Conservation (phyloP, 1,140 invertebrate genomes). For the Ephestia elutella region DNA sequence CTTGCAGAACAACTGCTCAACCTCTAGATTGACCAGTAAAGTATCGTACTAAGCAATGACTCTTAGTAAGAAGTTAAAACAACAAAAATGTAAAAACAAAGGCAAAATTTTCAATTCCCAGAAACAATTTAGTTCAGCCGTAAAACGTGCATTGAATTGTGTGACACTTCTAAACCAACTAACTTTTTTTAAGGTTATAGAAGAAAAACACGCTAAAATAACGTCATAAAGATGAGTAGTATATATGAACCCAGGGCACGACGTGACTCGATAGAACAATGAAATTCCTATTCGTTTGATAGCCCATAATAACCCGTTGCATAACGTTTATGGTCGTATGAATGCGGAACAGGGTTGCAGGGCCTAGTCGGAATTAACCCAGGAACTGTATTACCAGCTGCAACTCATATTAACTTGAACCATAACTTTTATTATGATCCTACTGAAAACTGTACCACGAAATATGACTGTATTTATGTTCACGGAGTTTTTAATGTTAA, state of each 20-base stretch:
- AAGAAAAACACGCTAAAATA: no score
- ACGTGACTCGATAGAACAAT: not conserved
- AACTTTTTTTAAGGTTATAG: no score
- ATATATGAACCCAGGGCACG: not conserved
- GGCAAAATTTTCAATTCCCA: no score
- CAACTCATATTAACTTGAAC: not conserved
- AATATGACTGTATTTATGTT: not conserved
- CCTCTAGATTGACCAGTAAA: no score
- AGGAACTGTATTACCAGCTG: not conserved
- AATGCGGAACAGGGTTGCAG: not conserved
- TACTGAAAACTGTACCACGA: not conserved
- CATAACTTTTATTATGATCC: conserved; percentile 1
- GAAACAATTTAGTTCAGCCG: no score
- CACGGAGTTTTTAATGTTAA: not conserved
- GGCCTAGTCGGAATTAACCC: not conserved
- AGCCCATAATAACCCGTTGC: not conserved
- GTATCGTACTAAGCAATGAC: no score
- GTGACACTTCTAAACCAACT: not conserved
- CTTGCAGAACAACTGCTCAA: no score
- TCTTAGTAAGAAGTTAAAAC: no score
- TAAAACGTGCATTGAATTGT: not conserved
- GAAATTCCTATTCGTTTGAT: conserved; percentile 1
- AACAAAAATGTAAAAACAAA: no score
- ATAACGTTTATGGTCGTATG: not conserved
- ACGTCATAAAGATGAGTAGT: no score